Base-by-base conservation (phyloP, 1,140 invertebrate genomes). In the Helicoverpa armigera region DNA sequence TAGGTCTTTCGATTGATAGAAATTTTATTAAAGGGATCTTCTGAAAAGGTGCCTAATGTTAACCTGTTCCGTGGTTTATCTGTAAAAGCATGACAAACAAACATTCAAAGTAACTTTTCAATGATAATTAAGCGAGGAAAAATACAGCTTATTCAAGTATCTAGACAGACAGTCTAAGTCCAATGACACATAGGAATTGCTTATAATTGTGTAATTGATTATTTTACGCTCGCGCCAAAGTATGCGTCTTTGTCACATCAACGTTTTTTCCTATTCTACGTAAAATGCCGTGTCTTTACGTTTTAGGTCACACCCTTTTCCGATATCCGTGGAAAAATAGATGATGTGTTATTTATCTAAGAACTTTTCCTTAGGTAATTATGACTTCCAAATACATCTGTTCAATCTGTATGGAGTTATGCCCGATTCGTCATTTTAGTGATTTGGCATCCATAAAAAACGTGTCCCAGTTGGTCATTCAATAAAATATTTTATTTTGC, bases 141-240 rank as follows among this genome's bases (percentile, higher is more conserved):
- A 54, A n/a, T 54, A 58, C 18, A 16, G 7, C 54, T 16, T 18
- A 58, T 11, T 1, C 23, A 23, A 23, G 23, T 14, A 14, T 54
- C 5, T 63, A 9, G 13, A 35, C 14, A 43, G 13, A 63, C 35
- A 43, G 63, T 43, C 43, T 67, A 43, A 10, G 31, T 14, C 7
- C 0, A 43, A 12, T 67, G 63, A 50, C 43, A 50, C 63, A 67
- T 67, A n/a, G 43, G 43, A 2, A 60, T 67, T 48, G 18, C 43
- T 23, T 23, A 50, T 50, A 67, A 50, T 67, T 50, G 63, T 67
- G 63, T 67, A 67, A 67, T 50, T 67, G n/a, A 43, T 18, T 18
- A 2, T 48, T 4, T 23, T 18, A 67, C 10, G 31, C 10, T 35
- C 35, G 35, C 35, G 35, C 35, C 35, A 35, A 50, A 12, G 12